Evolutionary conservation across 2,113 vertebrate genomes (phyloP).

Genomic region (Oophaga pumilio): DNA sequence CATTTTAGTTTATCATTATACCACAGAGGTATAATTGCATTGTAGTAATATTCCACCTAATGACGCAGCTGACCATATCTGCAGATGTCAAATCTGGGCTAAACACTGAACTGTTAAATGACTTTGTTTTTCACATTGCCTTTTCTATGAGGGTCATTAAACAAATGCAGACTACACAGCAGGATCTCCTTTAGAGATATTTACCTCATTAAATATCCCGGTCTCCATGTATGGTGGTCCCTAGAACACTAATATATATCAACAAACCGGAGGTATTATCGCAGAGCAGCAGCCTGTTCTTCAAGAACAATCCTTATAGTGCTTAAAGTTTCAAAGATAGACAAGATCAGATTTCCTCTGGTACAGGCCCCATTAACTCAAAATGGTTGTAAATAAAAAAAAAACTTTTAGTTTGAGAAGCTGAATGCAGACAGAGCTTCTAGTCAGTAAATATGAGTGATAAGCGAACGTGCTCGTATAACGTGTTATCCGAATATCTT

Average conservation of each 20-base stretch:
- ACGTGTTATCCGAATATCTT: too few species aligned
- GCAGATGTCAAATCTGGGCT: constrained; percentile 9
- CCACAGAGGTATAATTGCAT: not conserved
- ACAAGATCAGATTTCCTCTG: not conserved
- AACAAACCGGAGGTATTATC: not conserved
- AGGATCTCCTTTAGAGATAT: constrained; percentile 38
- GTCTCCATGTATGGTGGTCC: not conserved
- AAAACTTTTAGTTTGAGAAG: too few species aligned
- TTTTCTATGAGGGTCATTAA: constrained; percentile 47
- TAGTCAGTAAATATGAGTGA: too few species aligned
- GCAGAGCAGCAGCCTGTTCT: not conserved
- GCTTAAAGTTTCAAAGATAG: not conserved
- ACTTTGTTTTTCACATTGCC: constrained; percentile 29
- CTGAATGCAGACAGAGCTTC: too few species aligned
- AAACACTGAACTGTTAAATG: not conserved
- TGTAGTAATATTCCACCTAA: constrained; percentile 4
- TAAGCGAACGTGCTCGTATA: too few species aligned
- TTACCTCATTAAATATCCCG: constrained; percentile 49
- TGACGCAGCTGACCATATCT: constrained; percentile 17
- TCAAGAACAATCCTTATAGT: not conserved
- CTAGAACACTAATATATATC: constrained; percentile 6
- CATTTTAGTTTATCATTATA: not conserved
- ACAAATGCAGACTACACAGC: constrained; percentile 23
- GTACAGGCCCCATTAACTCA: not conserved
- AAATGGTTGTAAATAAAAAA: too few species aligned